Evolutionary conservation across 2,113 vertebrate species (phyloP).

Genomic region (Callipepla californica): DNA sequence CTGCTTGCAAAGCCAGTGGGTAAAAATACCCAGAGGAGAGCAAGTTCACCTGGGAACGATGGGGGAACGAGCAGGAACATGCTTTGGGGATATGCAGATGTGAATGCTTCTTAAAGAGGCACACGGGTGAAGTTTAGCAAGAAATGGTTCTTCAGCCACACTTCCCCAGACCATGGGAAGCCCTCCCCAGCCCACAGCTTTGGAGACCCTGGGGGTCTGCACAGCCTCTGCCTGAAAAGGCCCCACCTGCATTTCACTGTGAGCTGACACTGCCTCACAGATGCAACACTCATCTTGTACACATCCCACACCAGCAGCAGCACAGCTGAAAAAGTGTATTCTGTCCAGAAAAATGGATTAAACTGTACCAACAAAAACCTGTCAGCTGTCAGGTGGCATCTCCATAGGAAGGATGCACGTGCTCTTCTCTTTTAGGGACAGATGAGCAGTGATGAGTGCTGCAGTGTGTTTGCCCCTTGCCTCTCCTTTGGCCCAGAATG

Average conservation of each 20-base stretch:
- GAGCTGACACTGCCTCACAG: neutral
- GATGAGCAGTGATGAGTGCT: neutral
- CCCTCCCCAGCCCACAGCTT: neutral
- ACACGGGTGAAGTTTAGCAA: neutral
- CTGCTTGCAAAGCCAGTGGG: neutral
- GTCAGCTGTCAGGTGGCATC: neutral
- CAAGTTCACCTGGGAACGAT: neutral
- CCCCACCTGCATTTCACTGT: neutral
- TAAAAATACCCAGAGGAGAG: neutral
- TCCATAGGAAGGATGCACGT: neutral
- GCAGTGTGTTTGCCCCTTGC: fast-evolving
- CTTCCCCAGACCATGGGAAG: neutral
- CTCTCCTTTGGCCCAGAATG: neutral
- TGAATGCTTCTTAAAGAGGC: neutral
- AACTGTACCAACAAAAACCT: neutral
- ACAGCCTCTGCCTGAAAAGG: neutral
- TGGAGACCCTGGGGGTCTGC: neutral
- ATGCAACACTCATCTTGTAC: neutral
- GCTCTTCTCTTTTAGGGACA: neutral
- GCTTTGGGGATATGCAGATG: neutral
- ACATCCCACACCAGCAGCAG: neutral
- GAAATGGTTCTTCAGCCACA: neutral
- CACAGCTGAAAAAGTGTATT: neutral
- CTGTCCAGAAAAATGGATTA: neutral
- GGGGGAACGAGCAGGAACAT: neutral